phyloP scores from a whole-genome alignment of 2,888 invertebrate species.

The Biston betularia region DNA sequence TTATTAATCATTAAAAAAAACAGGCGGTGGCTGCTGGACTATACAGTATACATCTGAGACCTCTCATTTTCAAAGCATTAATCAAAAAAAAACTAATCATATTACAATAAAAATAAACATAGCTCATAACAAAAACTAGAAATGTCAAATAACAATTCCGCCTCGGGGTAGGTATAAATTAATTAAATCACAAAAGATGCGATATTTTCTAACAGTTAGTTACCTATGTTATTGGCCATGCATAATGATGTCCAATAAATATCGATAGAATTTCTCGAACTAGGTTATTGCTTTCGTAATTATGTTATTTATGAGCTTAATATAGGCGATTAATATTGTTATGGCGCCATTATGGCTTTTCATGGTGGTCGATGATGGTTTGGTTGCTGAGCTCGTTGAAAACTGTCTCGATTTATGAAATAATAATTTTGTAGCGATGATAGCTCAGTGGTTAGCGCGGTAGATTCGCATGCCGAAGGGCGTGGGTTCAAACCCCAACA shows the following conservation, averaged over 20 bases:
- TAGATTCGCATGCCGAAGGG: no score
- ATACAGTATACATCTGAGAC: no score
- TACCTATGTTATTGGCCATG: conserved; percentile 22
- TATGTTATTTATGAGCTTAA: conserved; percentile 31
- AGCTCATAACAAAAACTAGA: neutral
- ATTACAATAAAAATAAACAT: no score
- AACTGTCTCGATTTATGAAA: conserved; percentile 27
- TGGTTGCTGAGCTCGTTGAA: conserved; percentile 20
- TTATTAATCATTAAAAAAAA: no score
- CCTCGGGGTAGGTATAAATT: conserved; percentile 10
- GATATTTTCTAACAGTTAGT: conserved; percentile 21
- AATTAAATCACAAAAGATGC: conserved; percentile 23
- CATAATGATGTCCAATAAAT: conserved; percentile 31
- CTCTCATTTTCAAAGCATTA: no score
- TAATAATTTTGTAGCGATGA: no score
- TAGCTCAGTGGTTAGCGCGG: no score
- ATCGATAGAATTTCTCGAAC: conserved; percentile 27
- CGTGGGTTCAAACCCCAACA: no score
- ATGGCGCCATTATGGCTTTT: conserved; percentile 28
- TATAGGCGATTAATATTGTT: conserved; percentile 33
- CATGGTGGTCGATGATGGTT: conserved; percentile 30
- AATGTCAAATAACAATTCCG: neutral
- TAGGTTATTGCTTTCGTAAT: conserved; percentile 34
- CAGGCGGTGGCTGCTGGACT: no score
- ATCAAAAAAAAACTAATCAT: no score